Base-by-base conservation (phyloP, 2,797 vertebrate species). In the Carapus acus region DNA sequence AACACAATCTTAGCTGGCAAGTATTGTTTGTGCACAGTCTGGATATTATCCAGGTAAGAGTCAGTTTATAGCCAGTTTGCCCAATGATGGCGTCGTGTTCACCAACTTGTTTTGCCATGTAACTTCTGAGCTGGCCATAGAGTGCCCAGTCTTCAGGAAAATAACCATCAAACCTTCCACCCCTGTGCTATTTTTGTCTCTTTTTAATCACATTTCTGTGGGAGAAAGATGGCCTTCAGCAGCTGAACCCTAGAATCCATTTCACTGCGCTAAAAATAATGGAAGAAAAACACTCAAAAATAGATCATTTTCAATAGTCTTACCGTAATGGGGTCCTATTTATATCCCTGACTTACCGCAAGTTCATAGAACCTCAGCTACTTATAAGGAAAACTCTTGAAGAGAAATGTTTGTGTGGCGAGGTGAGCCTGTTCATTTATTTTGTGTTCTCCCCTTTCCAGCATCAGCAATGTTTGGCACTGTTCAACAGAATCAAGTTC, bases 401-500 rank as follows among this genome's bases (percentile, higher is more conserved):
- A 13, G 14, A 49, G 62, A 19, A 18, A 21, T 3, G 12, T 54
- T 13, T 68, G 33, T 55, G 49, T 54, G 59, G 49, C 58, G 43
- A 37, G 44, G 24, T 49, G 17, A 19, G 20, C 37, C 15, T 18
- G 9, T 63, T 38, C 40, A 33, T 43, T 40, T 11, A 17, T 69
- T 8, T 13, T 70, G 53, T 53, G 8, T 59, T 65, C n/a, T n/a
- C n/a, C n/a, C n/a, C n/a, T 51, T 63, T 52, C n/a, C 80, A 99
- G 96, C 96, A 99, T 82, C 96, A 99, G 52, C 96, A 97, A 47
- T 97, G 84, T 77, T 88, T 93, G 84, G 96, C 96, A 60, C 91
- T 98, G 58, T 98, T 97, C 82, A 96, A 93, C 79, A 91, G 96
- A 87, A 92, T 99, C 71, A 98, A 96, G 84, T 98, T 99, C 81